Percentiles rank a stretch among this genome's conserved stretches.
Conservation (phyloP, 1,140 invertebrate genomes). For the Drosophila parvula region DNA sequence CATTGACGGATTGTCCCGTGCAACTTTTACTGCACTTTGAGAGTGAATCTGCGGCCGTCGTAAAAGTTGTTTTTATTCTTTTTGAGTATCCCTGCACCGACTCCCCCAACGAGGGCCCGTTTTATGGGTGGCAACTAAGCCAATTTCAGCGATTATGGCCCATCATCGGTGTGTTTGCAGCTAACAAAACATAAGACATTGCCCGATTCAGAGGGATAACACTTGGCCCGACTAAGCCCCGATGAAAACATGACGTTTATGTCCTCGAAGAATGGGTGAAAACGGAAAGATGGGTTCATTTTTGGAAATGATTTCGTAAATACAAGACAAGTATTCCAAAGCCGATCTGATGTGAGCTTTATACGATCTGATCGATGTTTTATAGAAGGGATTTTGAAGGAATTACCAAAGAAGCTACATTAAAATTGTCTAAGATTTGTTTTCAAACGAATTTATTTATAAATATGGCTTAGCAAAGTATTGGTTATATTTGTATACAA, state of each 20-base stretch:
- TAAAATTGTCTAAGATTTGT: neutral
- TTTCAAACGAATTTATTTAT: neutral
- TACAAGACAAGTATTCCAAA: conserved; percentile 12
- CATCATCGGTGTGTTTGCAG: conserved; percentile 77
- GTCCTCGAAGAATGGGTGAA: conserved; percentile 11
- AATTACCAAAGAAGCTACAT: neutral
- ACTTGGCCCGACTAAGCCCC: conserved; percentile 50
- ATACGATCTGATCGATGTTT: conserved; percentile 5
- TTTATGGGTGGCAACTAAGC: conserved; percentile 73
- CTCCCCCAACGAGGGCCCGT: conserved; percentile 17
- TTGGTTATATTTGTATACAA: neutral
- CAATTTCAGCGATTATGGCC: conserved; percentile 73
- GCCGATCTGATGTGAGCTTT: conserved; percentile 16
- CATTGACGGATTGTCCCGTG: conserved; percentile 66
- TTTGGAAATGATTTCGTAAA: conserved; percentile 39
- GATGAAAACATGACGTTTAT: conserved; percentile 65
- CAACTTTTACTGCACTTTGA: conserved; percentile 79
- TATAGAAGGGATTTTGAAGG: conserved; percentile 8
- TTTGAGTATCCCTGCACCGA: conserved; percentile 66
- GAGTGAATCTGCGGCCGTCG: conserved; percentile 58
- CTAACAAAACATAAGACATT: conserved; percentile 74
- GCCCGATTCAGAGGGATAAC: conserved; percentile 28
- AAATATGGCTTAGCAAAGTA: neutral
- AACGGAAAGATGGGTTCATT: conserved; percentile 5
- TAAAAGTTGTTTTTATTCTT: conserved; percentile 80